These are phyloP conservation scores for Harpagifer antarcticus DNA, from an alignment of 2,797 vertebrate species.

Conservation along the genomic window DNA sequence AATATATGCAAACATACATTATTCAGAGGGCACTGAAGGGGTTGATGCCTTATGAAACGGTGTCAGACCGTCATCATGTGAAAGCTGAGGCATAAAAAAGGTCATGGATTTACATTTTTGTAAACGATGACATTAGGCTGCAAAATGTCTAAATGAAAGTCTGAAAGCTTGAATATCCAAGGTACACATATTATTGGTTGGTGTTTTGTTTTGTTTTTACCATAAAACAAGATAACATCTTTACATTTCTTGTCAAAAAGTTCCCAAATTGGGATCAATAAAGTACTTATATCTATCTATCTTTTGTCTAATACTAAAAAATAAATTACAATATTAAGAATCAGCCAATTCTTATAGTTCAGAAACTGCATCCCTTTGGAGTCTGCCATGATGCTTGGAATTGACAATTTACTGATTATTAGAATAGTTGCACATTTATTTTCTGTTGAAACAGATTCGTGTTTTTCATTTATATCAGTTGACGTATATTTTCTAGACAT, in stretches of 20 bases:
- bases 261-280: too few relatives aligned
- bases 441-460: not conserved
- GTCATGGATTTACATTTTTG: not conserved
- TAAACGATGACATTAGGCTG: not conserved
- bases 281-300: too few relatives aligned
- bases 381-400: not conserved
- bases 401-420: not conserved
- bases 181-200: not conserved
- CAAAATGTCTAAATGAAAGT: not conserved
- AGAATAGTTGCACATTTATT: not conserved
- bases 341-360: not conserved
- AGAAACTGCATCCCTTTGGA: not conserved
- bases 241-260: not conserved
- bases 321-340: not conserved
- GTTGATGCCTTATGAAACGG: not conserved
- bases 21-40: not conserved
- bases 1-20: conserved; percentile 3
- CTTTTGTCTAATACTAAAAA: not conserved
- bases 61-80: not conserved
- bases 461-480: not conserved
- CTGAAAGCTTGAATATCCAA: not conserved
- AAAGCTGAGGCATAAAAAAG: not conserved
- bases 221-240: not conserved
- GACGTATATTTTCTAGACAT: not conserved
- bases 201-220: not conserved